A percentile compares a stretch with the other conserved stretches of the same genome.
phyloP scores from a whole-genome alignment of 2,888 invertebrate genomes.

The Acleris literana region DNA sequence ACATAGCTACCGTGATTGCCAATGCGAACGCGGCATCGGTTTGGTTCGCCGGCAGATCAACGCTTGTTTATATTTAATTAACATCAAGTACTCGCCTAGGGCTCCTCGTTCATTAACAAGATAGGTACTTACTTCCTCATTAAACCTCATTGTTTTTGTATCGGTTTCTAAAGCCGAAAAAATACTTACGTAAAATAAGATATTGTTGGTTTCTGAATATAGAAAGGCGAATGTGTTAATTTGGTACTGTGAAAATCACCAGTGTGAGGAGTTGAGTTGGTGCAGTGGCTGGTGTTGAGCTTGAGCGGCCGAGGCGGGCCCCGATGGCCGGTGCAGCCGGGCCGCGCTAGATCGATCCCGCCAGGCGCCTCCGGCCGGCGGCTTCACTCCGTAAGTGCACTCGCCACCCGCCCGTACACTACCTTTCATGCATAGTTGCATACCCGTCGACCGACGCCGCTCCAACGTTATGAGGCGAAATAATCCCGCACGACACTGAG shows the following conservation, averaged over 20 bases:
- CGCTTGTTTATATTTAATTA: conserved; percentile 11
- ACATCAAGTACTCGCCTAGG: background rate
- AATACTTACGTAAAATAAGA: too few species aligned
- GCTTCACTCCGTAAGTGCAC: conserved; percentile 64
- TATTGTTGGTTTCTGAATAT: background rate
- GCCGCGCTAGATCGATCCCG: conserved; percentile 75
- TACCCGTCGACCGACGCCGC: conserved; percentile 36
- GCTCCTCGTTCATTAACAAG: background rate
- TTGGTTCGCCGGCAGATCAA: background rate
- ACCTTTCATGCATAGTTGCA: conserved; percentile 40
- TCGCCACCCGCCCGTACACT: conserved; percentile 51
- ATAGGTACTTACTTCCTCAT: background rate
- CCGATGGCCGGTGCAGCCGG: conserved; percentile 58
- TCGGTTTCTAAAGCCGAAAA: too few species aligned
- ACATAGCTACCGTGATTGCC: background rate
- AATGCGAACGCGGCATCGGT: background rate
- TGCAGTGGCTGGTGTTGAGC: conserved; percentile 56
- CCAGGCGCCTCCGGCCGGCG: conserved; percentile 52
- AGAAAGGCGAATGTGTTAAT: background rate
- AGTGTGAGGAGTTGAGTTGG: conserved; percentile 34
- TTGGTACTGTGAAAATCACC: conserved; percentile 12
- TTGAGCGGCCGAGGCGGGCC: conserved; percentile 46
- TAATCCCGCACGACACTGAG: conserved; percentile 9
- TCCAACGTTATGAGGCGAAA: conserved; percentile 3
- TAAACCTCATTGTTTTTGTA: background rate